Evolutionary conservation across 2,888 invertebrate species (phyloP).

Genomic region (Patella ulyssiponensis): DNA sequence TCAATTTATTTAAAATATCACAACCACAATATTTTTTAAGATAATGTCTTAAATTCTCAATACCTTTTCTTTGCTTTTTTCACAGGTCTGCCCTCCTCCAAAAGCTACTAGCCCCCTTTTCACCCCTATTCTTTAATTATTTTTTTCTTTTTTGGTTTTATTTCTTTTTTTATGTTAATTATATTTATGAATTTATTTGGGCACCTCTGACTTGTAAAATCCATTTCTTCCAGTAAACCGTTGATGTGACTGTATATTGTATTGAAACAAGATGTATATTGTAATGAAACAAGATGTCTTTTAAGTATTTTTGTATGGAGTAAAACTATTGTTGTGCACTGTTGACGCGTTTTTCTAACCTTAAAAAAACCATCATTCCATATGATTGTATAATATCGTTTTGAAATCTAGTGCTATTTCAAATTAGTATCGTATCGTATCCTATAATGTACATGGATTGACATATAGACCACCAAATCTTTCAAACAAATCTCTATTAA

Average conservation of each 20-base stretch:
- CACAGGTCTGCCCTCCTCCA: constrained; percentile 65
- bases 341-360: too few relatives aligned
- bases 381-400: too few relatives aligned
- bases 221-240: background rate
- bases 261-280: constrained; percentile 4
- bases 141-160: constrained; percentile 14
- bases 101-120: constrained; percentile 58
- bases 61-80: constrained; percentile 40
- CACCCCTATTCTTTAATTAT: background rate
- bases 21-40: background rate
- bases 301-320: too few relatives aligned
- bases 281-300: background rate
- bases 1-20: background rate
- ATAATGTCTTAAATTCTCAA: too few relatives aligned
- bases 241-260: constrained; percentile 1
- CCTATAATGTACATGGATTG: too few relatives aligned
- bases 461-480: too few relatives aligned
- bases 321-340: too few relatives aligned
- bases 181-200: constrained; percentile 14
- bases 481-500: too few relatives aligned
- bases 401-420: too few relatives aligned
- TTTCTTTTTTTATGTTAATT: constrained; percentile 4
- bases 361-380: too few relatives aligned
- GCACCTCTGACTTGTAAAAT: constrained; percentile 4
- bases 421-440: too few relatives aligned